Base-by-base conservation (phyloP, 2,888 invertebrate species). In the Tetragnatha montana region DNA sequence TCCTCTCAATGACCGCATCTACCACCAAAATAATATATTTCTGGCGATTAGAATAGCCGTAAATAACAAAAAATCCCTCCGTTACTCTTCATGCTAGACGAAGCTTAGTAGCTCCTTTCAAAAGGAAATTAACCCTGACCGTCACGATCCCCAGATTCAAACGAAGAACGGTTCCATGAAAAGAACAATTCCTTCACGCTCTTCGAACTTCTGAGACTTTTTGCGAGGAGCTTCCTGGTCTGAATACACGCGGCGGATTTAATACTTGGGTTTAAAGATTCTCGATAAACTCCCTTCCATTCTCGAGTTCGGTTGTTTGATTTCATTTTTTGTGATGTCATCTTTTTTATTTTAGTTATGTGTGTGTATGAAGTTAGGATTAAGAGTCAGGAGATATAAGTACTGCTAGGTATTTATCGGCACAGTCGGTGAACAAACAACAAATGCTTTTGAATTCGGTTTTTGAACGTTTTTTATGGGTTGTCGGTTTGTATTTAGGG, bases 151-250 rank as follows among this genome's bases (percentile, higher is more conserved):
- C 17, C 8, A 10, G 60, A 17, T 60, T 60, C 4, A 12, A 17
- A 60, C 60, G 17, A 17, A 60, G 60, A 60, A 60, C 17, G 17
- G 14, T 60, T 60, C 10, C 60, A 60, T 60, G 12, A 60, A 60
- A 60, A 60, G 60, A 60, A 60, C 60, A 60, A 60, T 60, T 60
- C 60, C 60, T 60, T 60, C 60, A 60, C 60, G 60, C 60, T 60
- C 60, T 8, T 60, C 17, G 60, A 60, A 17, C 60, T 17, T 12
- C 17, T 8, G 14, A 60, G 60, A 17, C 60, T 60, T 35, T 35
- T 60, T 17, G 12, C 60, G 4, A 60, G 60, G 17, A 60, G 17
- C 60, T 60, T 60, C 60, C 60, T 60, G 60, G 60, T 60, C 60
- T 17, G 60, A 60, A 17, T 60, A 17, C 60, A 60, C 6, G 17